These are phyloP conservation scores for Thamnophis sirtalis DNA, from an alignment of 2,113 vertebrate species.

Conservation along the genomic window DNA sequence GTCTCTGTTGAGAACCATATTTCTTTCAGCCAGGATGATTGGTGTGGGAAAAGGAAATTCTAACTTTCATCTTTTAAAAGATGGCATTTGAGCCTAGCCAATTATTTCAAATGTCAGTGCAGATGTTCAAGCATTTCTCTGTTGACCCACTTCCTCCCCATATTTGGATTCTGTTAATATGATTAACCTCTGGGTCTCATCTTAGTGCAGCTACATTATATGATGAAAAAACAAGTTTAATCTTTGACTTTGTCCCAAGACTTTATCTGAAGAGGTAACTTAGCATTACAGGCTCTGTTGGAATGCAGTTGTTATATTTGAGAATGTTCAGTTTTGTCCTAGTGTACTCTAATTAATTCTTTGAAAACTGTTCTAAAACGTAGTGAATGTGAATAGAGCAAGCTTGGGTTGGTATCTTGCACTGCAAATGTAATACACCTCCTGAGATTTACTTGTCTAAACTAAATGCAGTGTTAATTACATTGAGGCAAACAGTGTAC, in stretches of 20 bases:
- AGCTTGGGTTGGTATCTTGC: background rate
- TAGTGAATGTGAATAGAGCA: constrained; percentile 9
- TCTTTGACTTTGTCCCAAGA: constrained; percentile 52
- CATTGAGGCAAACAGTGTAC: background rate
- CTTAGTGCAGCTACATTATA: constrained; percentile 46
- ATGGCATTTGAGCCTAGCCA: constrained; percentile 36
- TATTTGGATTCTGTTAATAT: constrained; percentile 46
- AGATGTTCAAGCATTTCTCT: constrained; percentile 53
- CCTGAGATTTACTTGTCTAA: background rate
- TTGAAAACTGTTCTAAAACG: background rate
- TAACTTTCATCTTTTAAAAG: constrained; percentile 36
- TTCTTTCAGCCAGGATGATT: background rate
- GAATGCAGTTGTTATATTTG: constrained; percentile 42
- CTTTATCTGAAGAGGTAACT: constrained; percentile 59
- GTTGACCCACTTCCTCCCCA: constrained; percentile 33
- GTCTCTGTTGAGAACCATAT: background rate
- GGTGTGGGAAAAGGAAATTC: background rate
- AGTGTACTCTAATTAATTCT: background rate
- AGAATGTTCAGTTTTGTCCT: constrained; percentile 26
- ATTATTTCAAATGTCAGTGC: constrained; percentile 51
- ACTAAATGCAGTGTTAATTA: background rate
- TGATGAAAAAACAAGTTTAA: constrained; percentile 57
- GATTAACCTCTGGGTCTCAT: constrained; percentile 53
- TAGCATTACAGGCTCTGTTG: constrained; percentile 45
- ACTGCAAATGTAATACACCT: background rate